A percentile compares a stretch with the other conserved stretches of the same genome.
Conservation (phyloP, 2,113 vertebrate genomes). For the Ptilorrhoa leucosticta region DNA sequence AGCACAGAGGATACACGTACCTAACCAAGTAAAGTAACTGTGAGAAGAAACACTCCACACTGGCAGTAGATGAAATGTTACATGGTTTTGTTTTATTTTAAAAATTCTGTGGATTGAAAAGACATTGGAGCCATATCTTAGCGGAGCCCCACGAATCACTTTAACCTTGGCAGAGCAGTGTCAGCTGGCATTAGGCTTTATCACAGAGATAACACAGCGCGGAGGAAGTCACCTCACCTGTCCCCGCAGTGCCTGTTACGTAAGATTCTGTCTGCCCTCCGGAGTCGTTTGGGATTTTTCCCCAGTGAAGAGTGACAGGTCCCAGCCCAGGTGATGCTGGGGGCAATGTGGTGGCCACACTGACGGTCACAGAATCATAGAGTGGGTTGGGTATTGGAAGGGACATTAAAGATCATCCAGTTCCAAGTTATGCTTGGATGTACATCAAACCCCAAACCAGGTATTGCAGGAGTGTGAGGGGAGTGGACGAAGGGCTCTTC, state of each 20-base stretch:
- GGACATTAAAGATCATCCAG: too few species aligned
- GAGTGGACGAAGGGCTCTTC: accelerated
- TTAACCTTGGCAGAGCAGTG: neutral
- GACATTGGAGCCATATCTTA: neutral
- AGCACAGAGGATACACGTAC: neutral
- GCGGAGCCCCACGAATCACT: neutral
- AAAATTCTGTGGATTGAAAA: neutral
- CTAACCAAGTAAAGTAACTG: neutral
- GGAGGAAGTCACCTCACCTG: neutral
- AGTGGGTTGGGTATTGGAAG: neutral
- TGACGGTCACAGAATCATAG: neutral
- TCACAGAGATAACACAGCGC: neutral
- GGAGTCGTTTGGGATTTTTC: neutral
- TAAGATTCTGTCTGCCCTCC: neutral
- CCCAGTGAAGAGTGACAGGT: neutral
- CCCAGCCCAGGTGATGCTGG: neutral
- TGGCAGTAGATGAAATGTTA: neutral
- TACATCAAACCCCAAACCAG: accelerated
- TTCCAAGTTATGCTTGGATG: neutral
- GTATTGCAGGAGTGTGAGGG: neutral
- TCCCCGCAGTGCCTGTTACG: neutral
- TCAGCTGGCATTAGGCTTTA: neutral
- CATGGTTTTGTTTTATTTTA: neutral
- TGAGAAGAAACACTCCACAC: neutral
- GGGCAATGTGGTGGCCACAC: neutral